Evolutionary conservation across 1,140 invertebrate species (phyloP), one percentile per base, ranked within the genome.

Genomic region (Drosophila hydei): DNA sequence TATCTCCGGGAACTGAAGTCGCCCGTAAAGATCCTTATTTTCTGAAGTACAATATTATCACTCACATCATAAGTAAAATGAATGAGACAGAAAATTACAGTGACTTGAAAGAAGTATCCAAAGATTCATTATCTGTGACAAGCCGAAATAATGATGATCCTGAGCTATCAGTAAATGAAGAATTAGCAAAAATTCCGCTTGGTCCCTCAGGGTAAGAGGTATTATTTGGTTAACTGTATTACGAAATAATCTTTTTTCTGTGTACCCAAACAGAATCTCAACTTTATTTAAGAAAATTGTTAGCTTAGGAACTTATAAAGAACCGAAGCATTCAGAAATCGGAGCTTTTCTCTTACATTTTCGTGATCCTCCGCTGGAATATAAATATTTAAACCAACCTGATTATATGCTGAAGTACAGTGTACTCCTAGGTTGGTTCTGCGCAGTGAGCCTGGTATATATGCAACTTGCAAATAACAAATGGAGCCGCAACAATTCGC

Each of bases 1-100:
- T 80, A 2, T 51, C 78, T 6, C 93, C 64, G 71, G 93, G 78
- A 95, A 96, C 90, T 91, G 94, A 72, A 94, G 94, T 92, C 61
- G 93, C 93, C 14, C 85, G 93, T 63, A 93, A 93, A 19, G 94
- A 96, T 87, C 93, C 94, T 1, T 93, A 95, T 42, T 92, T 97
- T 19, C 91, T 91, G 5, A 94, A 95, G 87, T 93, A 95, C 73
- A 93, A 94, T 52, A 93, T 97, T 25, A 92, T 93, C 62, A 96
- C 96, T 2, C 97, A 94, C 80, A 92, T 97, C 3, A 94, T 96
- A 61, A 93, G 92, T 11, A 71, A 43, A 30, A 90, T 58, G 59
- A n/a, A 40, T 11, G 30, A 33, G 3, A 12, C 6, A 2, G 30
- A 1, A 33, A 11, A 33, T 8, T 0, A 11, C 9, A 3, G 2